These are phyloP conservation scores for Hydrochoerus hydrochaeris DNA, from an alignment of 2,113 vertebrate genomes.

Conservation along the genomic window DNA sequence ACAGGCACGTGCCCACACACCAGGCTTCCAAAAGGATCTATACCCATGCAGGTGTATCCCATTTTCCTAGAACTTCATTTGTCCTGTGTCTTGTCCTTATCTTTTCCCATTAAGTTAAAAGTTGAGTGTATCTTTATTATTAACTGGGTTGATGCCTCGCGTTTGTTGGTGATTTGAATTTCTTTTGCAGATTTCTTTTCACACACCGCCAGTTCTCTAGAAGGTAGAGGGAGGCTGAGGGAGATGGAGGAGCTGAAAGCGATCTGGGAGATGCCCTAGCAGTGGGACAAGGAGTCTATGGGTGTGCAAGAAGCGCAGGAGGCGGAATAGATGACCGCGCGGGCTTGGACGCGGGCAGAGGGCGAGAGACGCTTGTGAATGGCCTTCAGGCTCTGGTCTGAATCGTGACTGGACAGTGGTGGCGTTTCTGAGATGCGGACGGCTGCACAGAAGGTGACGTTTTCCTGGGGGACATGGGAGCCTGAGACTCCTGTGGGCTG, in stretches of 20 bases:
- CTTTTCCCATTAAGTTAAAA: background rate
- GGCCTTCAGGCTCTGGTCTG: background rate
- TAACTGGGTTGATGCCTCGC: background rate
- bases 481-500: background rate
- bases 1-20: too few relatives aligned
- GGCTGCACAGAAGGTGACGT: background rate
- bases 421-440: background rate
- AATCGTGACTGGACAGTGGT: background rate
- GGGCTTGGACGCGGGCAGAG: background rate
- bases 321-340: background rate
- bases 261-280: background rate
- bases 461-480: background rate
- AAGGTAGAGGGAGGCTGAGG: background rate
- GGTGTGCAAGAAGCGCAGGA: background rate
- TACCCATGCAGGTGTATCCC: background rate
- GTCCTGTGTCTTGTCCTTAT: background rate
- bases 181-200: background rate
- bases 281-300: too few relatives aligned
- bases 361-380: background rate
- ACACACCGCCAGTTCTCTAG: background rate
- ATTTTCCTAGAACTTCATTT: background rate
- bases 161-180: background rate
- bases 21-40: background rate
- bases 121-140: background rate
- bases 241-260: background rate